Conservation (phyloP, 2,888 invertebrate species). For the Protonemura montana region DNA sequence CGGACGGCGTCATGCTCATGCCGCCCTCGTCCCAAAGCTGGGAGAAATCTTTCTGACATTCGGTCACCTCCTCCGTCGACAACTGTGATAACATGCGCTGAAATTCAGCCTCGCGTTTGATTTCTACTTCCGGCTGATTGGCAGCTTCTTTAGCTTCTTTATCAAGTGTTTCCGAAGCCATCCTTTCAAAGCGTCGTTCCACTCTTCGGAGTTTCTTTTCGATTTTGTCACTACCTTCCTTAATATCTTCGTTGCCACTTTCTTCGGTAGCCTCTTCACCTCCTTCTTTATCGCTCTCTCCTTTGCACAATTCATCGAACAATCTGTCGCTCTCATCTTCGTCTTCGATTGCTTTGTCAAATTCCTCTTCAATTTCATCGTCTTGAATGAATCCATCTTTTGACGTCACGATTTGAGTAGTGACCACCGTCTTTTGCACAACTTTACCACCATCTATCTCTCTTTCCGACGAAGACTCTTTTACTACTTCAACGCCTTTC, state of each 20-base stretch:
- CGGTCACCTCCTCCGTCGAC: constrained; percentile 62
- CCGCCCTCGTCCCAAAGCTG: constrained; percentile 60
- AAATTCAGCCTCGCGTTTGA: constrained; percentile 59
- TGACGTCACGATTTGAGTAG: neutral
- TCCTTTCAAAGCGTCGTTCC: constrained; percentile 63
- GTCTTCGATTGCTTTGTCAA: constrained; percentile 53
- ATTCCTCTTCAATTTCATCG: constrained; percentile 44
- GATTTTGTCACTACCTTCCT: constrained; percentile 51
- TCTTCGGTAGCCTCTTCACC: neutral
- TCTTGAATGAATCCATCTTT: constrained; percentile 26
- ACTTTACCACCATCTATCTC: constrained; percentile 43
- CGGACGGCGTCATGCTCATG: constrained; percentile 49
- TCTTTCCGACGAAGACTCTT: neutral
- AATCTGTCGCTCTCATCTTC: constrained; percentile 56
- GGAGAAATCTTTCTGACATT: constrained; percentile 61
- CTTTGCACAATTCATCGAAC: neutral
- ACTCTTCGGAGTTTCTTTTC: constrained; percentile 60
- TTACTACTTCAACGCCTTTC: constrained; percentile 27
- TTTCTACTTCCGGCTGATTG: constrained; percentile 56
- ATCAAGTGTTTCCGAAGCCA: constrained; percentile 62
- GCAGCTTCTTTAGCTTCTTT: constrained; percentile 55
- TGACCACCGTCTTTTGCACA: neutral
- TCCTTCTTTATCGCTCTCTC: neutral
- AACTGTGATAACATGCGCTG: constrained; percentile 62
- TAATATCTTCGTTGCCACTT: constrained; percentile 16